Conservation (phyloP, 2,797 vertebrate genomes). For the Scomberomorus guttatus region DNA sequence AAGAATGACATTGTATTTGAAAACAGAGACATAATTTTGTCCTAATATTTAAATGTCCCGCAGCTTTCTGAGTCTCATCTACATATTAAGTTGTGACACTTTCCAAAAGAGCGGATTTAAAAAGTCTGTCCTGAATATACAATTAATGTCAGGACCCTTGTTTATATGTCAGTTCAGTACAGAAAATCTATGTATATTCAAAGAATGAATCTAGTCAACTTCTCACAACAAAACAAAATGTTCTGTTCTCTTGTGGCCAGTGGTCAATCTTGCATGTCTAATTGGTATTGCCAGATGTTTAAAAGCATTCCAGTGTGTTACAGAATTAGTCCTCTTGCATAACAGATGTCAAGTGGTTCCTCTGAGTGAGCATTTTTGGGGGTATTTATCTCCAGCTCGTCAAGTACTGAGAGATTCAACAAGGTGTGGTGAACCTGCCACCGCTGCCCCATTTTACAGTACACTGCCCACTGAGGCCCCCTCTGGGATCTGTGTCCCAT, state of each 20-base stretch:
- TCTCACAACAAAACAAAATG: slow-evolving; percentile 53
- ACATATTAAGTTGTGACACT: background rate
- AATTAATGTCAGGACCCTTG: background rate
- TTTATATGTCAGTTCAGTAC: background rate
- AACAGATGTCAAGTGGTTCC: slow-evolving; percentile 71
- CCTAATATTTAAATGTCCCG: background rate
- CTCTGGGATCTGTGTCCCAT: slow-evolving; percentile 64
- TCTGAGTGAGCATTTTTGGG: slow-evolving; percentile 50
- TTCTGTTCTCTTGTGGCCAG: slow-evolving; percentile 57
- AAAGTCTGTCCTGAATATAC: too few species aligned
- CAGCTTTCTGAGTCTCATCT: background rate
- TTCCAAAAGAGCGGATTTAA: too few species aligned
- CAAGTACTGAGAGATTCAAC: slow-evolving; percentile 56
- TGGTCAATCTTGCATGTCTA: slow-evolving; percentile 69
- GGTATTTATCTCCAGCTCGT: slow-evolving; percentile 38
- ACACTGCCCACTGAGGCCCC: slow-evolving; percentile 63
- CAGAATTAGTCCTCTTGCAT: slow-evolving; percentile 56
- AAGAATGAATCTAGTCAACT: slow-evolving; percentile 9
- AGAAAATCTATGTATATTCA: background rate
- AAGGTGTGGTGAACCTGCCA: slow-evolving; percentile 67
- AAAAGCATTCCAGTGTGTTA: slow-evolving; percentile 62
- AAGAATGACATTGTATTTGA: background rate
- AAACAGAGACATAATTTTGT: background rate
- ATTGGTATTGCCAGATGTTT: slow-evolving; percentile 78
- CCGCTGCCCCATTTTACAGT: slow-evolving; percentile 68